Conservation (phyloP, 2,113 vertebrate genomes). For the Collichthys lucidus region DNA sequence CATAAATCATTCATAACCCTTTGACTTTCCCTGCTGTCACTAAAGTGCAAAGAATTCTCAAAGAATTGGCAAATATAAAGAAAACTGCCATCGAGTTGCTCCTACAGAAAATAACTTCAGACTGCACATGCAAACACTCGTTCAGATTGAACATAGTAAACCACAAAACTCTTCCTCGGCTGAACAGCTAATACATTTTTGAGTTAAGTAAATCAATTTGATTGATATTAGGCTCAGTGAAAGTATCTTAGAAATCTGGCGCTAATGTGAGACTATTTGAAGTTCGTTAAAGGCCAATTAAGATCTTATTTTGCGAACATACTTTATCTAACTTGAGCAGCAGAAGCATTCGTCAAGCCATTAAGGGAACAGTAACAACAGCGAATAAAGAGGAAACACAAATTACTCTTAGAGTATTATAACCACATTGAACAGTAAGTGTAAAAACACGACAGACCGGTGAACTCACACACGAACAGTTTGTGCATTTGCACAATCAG, state of each 20-base stretch:
- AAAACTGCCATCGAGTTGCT: conserved; percentile 23
- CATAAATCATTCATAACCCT: conserved; percentile 25
- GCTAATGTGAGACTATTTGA: conserved; percentile 16
- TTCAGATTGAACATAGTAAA: conserved; percentile 20
- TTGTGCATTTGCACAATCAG: conserved; percentile 8
- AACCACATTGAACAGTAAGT: conserved; percentile 48
- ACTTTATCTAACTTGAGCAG: conserved; percentile 24
- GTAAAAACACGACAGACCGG: conserved; percentile 32
- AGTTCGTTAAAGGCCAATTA: conserved; percentile 32
- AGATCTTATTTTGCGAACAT: conserved; percentile 30
- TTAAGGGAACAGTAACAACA: conserved; percentile 41
- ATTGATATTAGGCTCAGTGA: conserved; percentile 42
- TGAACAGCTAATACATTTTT: conserved; percentile 24
- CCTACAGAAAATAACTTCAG: conserved; percentile 33
- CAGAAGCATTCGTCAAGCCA: conserved; percentile 6
- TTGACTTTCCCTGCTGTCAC: conserved; percentile 32
- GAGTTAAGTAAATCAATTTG: conserved; percentile 30
- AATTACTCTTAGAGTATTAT: conserved; percentile 54
- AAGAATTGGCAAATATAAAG: conserved; percentile 39
- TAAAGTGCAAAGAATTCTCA: conserved; percentile 77
- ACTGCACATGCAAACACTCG: conserved; percentile 57
- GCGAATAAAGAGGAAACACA: conserved; percentile 40
- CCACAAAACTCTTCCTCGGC: conserved; percentile 1
- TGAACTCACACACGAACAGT: background rate
- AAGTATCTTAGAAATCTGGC: conserved; percentile 11